Evolutionary conservation across 2,797 vertebrate genomes (phyloP).

Genomic region (Spea hammondii): DNA sequence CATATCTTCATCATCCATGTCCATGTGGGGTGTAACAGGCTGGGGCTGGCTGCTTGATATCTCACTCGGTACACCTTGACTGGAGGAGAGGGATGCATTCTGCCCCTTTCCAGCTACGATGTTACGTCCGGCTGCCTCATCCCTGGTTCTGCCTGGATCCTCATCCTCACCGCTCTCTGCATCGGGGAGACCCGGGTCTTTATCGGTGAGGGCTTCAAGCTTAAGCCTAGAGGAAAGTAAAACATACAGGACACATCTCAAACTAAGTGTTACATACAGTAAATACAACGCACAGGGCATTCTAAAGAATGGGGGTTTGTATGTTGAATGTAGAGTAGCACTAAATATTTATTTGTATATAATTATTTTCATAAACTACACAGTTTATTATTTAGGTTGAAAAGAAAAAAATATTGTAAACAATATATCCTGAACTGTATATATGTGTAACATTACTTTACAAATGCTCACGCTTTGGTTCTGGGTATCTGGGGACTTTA

Average conservation of each 20-base stretch:
- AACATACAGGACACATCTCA: background rate
- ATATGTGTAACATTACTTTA: too few relatives aligned
- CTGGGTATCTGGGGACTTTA: conserved; percentile 58
- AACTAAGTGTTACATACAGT: too few relatives aligned
- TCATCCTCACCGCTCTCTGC: conserved; percentile 67
- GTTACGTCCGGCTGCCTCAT: background rate
- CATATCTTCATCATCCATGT: conserved; percentile 76
- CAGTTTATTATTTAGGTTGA: too few relatives aligned
- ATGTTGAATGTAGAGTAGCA: too few relatives aligned
- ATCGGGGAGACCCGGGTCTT: conserved; percentile 74
- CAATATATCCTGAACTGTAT: too few relatives aligned
- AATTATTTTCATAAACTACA: too few relatives aligned
- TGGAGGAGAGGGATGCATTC: conserved; percentile 55
- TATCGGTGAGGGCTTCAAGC: conserved; percentile 83
- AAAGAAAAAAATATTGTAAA: too few relatives aligned
- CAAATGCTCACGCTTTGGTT: too few relatives aligned
- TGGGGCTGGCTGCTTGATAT: conserved; percentile 81
- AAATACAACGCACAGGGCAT: background rate
- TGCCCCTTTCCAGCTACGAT: background rate
- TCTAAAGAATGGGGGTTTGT: too few relatives aligned
- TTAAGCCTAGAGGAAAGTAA: conserved; percentile 70
- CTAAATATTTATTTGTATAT: too few relatives aligned
- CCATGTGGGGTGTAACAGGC: conserved; percentile 63
- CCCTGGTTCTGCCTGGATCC: conserved; percentile 29
- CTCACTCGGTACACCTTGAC: conserved; percentile 68